Base-by-base conservation (phyloP, 2,797 vertebrate genomes). In the Clarias fuscus region DNA sequence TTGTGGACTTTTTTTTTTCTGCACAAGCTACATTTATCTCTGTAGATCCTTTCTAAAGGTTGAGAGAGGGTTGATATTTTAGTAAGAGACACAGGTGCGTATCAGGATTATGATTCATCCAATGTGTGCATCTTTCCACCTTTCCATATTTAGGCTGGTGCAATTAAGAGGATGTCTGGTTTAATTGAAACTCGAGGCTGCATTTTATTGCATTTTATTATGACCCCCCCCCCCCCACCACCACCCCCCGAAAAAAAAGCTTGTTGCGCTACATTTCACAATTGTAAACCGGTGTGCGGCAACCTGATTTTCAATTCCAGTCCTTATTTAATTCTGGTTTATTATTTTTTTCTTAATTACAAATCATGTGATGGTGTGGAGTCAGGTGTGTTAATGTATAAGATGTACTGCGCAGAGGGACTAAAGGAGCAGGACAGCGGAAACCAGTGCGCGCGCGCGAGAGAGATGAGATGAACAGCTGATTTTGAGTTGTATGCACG, bases 21-120 rank as follows among this genome's bases (percentile, higher is more conserved):
- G 64, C 22, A 10, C 82, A 24, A 71, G 53, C 22, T 84, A 40
- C 33, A 72, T n/a, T 58, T 67, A 82, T 82, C n/a, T 68, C 1
- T 82, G 20, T 68, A 82, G 27, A 56, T 82, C 79, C 15, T 40
- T 27, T 81, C 24, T 24, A 64, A 43, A 43, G 33, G 78, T 43
- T 70, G 20, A 43, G 78, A 22, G 53, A 56, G 53, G 53, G 27
- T 37, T 53, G 67, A 61, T 27, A 22, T 61, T 37, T 27, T 58
- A 37, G 17, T 15, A 24, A 37, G 11, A 83, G 6, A 83, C 53
- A 72, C 82, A 84, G 83, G 83, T 84, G 83, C 58, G 58, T 27
- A n/a, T 43, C 22, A 59, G 68, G 56, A 72, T 37, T 48, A 8
- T 81, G 5, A 48, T 33, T 68, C 5, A 56, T 68, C 1, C 77